Evolutionary conservation across 2,888 invertebrate genomes (phyloP), one percentile per base, ranked within the genome.

Genomic region (Cryptophagus acutangulus): DNA sequence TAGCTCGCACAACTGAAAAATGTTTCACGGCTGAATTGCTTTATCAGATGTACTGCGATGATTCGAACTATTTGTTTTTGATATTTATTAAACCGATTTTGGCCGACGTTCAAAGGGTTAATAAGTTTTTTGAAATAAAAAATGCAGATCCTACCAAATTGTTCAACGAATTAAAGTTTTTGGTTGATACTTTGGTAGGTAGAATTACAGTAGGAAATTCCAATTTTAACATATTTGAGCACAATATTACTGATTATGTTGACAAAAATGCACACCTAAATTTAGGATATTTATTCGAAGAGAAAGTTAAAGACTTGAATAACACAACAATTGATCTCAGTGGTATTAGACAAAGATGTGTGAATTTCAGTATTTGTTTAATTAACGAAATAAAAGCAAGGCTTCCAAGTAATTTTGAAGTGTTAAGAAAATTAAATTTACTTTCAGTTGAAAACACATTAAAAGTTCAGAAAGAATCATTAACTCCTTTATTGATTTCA

Each of bases 31-130:
- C 31, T 16, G 31, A 31, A 15, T 8, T 12, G 2, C 14, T 31
- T 2, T 47, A 51, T 33, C 29, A 41, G 12, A 53, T 61, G 43
- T 57, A 55, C 36, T 29, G 30, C 17, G 54, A 58, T 42, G 48
- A 52, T 3, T 38, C 14, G 12, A 56, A 59, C 45, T 49, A 51
- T 28, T 41, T 46, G 6, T 58, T 52, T 33, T n/a, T 59, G 15
- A 40, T 41, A 12, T 52, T 54, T 24, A 34, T 57, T 4, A 40
- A 50, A 28, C 52, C 51, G n/a, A 51, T 53, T 35, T 41, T 58
- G 24, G 36, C 33, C 2, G 52, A 56, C 4, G 44, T 57, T 14
- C 47, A 56, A 46, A 42, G 38, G 18, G 45, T 49, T 9, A 50
- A 50, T 33, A 46, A 46, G 44, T 12, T 29, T 8, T 55, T 53